Conservation (phyloP, 2,797 vertebrate species). For the Parotocinclus haroldoi region DNA sequence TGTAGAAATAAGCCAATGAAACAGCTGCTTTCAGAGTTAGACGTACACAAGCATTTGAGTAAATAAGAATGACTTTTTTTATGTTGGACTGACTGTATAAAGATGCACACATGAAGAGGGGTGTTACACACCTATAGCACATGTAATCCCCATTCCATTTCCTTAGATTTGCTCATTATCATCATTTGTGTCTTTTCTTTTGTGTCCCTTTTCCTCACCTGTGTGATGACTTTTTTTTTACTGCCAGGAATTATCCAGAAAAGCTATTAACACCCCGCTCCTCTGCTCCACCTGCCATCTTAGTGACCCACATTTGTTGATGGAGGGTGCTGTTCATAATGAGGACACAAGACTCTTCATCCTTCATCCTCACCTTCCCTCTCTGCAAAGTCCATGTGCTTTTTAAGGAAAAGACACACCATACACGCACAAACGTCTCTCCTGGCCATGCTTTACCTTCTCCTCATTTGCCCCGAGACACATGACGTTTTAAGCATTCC, state of each 20-base stretch:
- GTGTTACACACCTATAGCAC: constrained; percentile 70
- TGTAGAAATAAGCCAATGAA: constrained; percentile 43
- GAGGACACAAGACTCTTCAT: constrained; percentile 63
- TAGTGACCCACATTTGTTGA: constrained; percentile 71
- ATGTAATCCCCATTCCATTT: constrained; percentile 40
- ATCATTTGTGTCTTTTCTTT: constrained; percentile 35
- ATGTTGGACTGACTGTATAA: constrained; percentile 77
- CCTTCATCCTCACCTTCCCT: constrained; percentile 41
- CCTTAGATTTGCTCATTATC: constrained; percentile 9
- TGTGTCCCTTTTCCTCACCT: constrained; percentile 58
- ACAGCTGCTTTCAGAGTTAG: too few species aligned
- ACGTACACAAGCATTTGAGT: too few species aligned
- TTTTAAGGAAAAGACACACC: constrained; percentile 19
- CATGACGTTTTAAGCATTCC: not conserved
- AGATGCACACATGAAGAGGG: constrained; percentile 57
- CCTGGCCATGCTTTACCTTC: constrained; percentile 13
- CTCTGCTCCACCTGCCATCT: constrained; percentile 56
- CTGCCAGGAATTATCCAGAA: constrained; percentile 98
- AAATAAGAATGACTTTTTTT: constrained; percentile 70
- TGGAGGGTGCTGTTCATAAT: constrained; percentile 73
- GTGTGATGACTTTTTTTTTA: constrained; percentile 85
- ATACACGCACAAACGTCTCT: constrained; percentile 8
- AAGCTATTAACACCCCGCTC: constrained; percentile 78
- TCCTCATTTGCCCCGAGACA: constrained; percentile 39
- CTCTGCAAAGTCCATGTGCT: constrained; percentile 3